Percentiles rank a stretch among this genome's conserved stretches.
These are phyloP conservation scores for Pandemis corylana DNA, from an alignment of 2,888 invertebrate genomes.

Conservation along the genomic window DNA sequence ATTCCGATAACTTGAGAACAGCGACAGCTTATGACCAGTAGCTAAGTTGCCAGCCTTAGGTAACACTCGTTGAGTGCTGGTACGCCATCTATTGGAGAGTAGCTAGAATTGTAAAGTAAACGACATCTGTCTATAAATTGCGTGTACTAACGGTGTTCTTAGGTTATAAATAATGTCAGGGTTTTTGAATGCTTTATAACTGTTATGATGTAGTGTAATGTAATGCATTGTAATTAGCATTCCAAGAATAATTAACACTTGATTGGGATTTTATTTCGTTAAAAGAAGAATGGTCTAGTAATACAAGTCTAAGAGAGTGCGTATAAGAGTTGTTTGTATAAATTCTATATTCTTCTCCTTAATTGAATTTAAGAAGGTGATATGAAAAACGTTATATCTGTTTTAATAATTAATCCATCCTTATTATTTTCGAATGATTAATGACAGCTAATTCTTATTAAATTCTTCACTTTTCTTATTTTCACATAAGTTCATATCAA, in stretches of 20 bases:
- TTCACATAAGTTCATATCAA: slow-evolving; percentile 15
- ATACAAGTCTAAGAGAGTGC: background rate
- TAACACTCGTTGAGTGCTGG: background rate
- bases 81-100: slow-evolving; percentile 3
- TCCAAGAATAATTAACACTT: background rate
- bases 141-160: background rate
- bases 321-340: background rate
- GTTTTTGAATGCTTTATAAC: slow-evolving; percentile 2
- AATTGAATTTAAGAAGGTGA: background rate
- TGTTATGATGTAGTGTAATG: background rate
- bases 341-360: background rate
- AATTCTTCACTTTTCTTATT: background rate
- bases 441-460: background rate
- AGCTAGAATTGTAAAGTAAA: background rate
- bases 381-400: background rate
- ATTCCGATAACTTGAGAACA: slow-evolving; percentile 73
- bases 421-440: slow-evolving; percentile 18
- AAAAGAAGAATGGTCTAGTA: background rate
- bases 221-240: slow-evolving; percentile 12
- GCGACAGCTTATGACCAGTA: slow-evolving; percentile 3
- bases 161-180: background rate
- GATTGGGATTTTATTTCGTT: background rate
- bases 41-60: background rate
- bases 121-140: background rate
- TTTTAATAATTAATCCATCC: background rate